These are phyloP conservation scores for Yoshiicerus persimilis DNA, from an alignment of 1,140 invertebrate species.

Conservation along the genomic window DNA sequence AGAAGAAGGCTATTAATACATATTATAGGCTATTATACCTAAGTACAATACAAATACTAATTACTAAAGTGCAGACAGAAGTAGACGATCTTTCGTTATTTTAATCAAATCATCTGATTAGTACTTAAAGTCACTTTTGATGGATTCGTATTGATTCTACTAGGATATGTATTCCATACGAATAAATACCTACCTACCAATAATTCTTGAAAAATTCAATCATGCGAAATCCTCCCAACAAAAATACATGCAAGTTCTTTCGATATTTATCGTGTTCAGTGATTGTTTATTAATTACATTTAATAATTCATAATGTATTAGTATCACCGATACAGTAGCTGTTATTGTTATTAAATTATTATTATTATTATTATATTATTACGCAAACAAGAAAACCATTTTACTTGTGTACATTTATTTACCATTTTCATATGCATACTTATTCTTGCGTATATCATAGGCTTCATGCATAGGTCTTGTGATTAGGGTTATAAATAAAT, in stretches of 20 bases:
- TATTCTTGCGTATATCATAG: no score
- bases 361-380: constrained; percentile 5
- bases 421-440: background rate
- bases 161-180: background rate
- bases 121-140: background rate
- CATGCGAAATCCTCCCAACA: background rate
- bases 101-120: background rate
- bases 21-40: background rate
- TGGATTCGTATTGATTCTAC: background rate
- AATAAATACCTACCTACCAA: background rate
- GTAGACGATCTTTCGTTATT: background rate
- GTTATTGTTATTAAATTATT: no score
- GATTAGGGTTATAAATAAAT: no score
- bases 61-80: background rate
- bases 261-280: no score
- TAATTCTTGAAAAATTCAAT: background rate
- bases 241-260: background rate
- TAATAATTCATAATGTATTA: constrained; percentile 11
- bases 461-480: no score
- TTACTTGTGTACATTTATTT: background rate
- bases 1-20: background rate
- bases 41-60: background rate
- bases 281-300: background rate
- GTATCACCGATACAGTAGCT: constrained; percentile 7
- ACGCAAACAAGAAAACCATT: background rate